These are phyloP conservation scores for Leptatherina wallacei DNA, from an alignment of 2,797 vertebrate genomes.

Conservation along the genomic window DNA sequence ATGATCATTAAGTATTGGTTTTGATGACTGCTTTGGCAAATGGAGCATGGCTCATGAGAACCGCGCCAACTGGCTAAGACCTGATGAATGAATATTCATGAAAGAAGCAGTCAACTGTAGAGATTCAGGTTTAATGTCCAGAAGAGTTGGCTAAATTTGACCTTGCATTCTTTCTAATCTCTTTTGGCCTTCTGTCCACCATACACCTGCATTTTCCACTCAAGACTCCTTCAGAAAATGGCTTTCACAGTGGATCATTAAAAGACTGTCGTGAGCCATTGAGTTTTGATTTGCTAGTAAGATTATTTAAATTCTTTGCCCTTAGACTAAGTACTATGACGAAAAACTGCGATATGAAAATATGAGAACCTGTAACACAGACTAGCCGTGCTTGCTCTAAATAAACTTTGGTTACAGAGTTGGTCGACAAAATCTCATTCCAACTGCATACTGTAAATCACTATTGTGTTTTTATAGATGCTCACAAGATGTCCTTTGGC, in stretches of 20 bases:
- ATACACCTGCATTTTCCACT: conserved; percentile 13
- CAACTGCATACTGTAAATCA: not conserved
- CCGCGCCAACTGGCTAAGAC: conserved; percentile 58
- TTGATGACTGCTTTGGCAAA: conserved; percentile 64
- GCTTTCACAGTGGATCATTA: not conserved
- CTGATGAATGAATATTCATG: conserved; percentile 65
- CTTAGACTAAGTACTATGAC: not conserved
- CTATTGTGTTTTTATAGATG: no score
- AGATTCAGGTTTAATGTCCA: conserved; percentile 46
- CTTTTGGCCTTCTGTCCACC: conserved; percentile 9
- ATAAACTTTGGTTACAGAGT: not conserved
- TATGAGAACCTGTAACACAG: not conserved
- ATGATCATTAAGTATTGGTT: conserved; percentile 61
- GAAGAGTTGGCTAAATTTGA: conserved; percentile 33
- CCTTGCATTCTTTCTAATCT: conserved; percentile 21
- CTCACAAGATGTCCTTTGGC: not conserved
- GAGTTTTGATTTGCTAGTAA: not conserved
- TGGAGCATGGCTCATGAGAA: conserved; percentile 56
- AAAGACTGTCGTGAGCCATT: not conserved
- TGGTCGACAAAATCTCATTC: not conserved
- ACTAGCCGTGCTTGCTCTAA: not conserved
- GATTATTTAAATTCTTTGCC: not conserved
- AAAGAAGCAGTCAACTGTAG: conserved; percentile 34
- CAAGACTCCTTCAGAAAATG: not conserved
- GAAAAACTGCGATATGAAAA: not conserved